Conservation (phyloP, 2,113 vertebrate species). For the Promerops cafer region DNA sequence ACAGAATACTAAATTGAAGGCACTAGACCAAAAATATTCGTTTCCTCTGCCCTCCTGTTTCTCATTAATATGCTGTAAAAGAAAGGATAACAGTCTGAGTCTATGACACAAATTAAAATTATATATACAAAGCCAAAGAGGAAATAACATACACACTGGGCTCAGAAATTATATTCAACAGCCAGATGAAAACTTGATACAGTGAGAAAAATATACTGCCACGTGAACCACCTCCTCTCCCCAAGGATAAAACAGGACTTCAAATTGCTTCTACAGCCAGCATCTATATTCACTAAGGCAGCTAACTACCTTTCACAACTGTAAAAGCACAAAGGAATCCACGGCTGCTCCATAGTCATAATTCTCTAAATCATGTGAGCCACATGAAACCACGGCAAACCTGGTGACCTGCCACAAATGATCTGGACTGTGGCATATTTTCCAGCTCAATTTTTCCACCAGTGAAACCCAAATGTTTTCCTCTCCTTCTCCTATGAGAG, state of each 20-base stretch:
- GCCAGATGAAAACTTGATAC: constrained; percentile 15
- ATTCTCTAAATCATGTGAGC: background rate
- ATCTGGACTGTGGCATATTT: background rate
- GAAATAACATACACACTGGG: constrained; percentile 6
- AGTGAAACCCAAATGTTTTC: background rate
- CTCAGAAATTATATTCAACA: constrained; percentile 32
- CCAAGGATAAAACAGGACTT: background rate
- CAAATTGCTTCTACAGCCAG: background rate
- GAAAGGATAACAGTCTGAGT: background rate
- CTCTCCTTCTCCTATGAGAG: background rate
- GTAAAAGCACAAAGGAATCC: background rate
- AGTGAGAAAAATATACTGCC: background rate
- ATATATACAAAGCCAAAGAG: constrained; percentile 1
- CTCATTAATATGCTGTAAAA: constrained; percentile 14
- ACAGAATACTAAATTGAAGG: background rate
- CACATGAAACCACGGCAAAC: background rate
- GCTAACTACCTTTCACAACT: background rate
- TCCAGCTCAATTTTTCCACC: background rate
- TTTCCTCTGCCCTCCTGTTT: background rate
- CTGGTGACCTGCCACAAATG: background rate
- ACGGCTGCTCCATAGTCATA: background rate
- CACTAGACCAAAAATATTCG: constrained; percentile 10
- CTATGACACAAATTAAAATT: constrained; percentile 19
- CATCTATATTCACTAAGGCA: background rate
- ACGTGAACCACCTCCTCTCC: background rate